Conservation (phyloP, 1,140 invertebrate species). For the Drosophila sulfurigaster region DNA sequence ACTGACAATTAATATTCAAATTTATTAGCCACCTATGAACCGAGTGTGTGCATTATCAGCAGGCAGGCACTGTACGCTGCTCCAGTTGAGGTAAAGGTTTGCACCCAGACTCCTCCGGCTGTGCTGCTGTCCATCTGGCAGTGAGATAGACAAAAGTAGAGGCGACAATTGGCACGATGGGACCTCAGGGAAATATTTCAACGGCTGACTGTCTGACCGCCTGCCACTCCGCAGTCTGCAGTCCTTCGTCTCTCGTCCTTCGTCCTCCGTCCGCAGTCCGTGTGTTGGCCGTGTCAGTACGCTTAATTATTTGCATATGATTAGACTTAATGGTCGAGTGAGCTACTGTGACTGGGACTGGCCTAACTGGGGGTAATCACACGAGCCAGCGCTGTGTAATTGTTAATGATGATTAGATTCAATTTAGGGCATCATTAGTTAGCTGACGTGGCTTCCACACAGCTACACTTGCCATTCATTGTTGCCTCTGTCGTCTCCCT, state of each 20-base stretch:
- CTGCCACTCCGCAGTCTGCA: slow-evolving; percentile 4
- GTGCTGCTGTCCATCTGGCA: slow-evolving; percentile 40
- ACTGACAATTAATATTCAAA: slow-evolving; percentile 85
- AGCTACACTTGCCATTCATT: slow-evolving; percentile 30
- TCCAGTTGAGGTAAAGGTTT: slow-evolving; percentile 1
- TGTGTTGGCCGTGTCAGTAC: slow-evolving; percentile 55
- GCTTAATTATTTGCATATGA: slow-evolving; percentile 85
- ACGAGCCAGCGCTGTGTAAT: slow-evolving; percentile 75
- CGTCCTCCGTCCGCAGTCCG: slow-evolving; percentile 12
- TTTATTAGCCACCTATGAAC: slow-evolving; percentile 85
- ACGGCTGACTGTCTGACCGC: slow-evolving; percentile 38
- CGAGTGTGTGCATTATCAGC: slow-evolving; percentile 84
- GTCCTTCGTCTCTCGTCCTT: too few relatives aligned
- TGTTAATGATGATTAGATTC: slow-evolving; percentile 85
- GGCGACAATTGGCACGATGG: slow-evolving; percentile 67
- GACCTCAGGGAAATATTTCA: slow-evolving; percentile 78
- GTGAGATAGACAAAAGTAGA: slow-evolving; percentile 54
- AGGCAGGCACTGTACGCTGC: slow-evolving; percentile 59
- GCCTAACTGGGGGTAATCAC: slow-evolving; percentile 66
- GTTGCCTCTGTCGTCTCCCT: slow-evolving; percentile 47
- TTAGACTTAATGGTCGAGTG: slow-evolving; percentile 77
- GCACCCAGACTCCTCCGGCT: slow-evolving; percentile 15
- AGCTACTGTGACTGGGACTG: slow-evolving; percentile 48
- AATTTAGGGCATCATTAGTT: slow-evolving; percentile 85
- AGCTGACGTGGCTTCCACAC: slow-evolving; percentile 64